A percentile compares a stretch with the other conserved stretches of the same genome.
These are phyloP conservation scores for Cheilosia soror DNA, from an alignment of 2,888 invertebrate species.

Conservation along the genomic window DNA sequence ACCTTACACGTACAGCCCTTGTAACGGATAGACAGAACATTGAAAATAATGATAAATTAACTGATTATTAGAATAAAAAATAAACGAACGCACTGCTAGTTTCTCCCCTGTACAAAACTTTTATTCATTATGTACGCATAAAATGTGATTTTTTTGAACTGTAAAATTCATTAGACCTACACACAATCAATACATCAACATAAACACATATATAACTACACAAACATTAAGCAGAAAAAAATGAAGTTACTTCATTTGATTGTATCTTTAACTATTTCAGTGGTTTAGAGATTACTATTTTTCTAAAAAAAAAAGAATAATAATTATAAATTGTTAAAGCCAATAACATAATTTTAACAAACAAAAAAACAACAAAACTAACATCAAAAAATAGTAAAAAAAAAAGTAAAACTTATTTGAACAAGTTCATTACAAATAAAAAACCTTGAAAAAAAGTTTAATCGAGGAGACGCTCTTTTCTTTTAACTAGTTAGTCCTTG, in stretches of 20 bases:
- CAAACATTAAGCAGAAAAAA: slow-evolving; percentile 2
- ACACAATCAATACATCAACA: background rate
- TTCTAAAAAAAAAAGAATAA: slow-evolving; percentile 37
- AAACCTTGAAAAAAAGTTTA: slow-evolving; percentile 13
- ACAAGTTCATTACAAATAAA: slow-evolving; percentile 54
- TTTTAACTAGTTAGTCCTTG: background rate
- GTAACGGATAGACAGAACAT: too few species aligned
- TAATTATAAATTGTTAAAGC: background rate
- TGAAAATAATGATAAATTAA: too few species aligned
- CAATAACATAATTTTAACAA: background rate
- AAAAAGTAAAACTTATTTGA: slow-evolving; percentile 30
- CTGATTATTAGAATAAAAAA: too few species aligned
- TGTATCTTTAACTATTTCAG: slow-evolving; percentile 32
- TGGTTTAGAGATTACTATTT: slow-evolving; percentile 50
- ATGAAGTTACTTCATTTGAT: slow-evolving; percentile 13
- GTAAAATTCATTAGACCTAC: slow-evolving; percentile 26
- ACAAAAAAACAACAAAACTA: slow-evolving; percentile 25
- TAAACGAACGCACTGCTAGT: background rate
- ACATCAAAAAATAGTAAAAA: slow-evolving; percentile 27
- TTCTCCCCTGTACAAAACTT: slow-evolving; percentile 67
- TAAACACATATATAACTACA: background rate
- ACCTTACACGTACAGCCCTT: too few species aligned
- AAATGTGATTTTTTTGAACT: slow-evolving; percentile 25
- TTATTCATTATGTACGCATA: slow-evolving; percentile 18
- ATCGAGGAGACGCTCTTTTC: background rate